Evolutionary conservation across 1,140 invertebrate species (phyloP), one percentile per base, ranked within the genome.

Genomic region (Dermatophagoides farinae): DNA sequence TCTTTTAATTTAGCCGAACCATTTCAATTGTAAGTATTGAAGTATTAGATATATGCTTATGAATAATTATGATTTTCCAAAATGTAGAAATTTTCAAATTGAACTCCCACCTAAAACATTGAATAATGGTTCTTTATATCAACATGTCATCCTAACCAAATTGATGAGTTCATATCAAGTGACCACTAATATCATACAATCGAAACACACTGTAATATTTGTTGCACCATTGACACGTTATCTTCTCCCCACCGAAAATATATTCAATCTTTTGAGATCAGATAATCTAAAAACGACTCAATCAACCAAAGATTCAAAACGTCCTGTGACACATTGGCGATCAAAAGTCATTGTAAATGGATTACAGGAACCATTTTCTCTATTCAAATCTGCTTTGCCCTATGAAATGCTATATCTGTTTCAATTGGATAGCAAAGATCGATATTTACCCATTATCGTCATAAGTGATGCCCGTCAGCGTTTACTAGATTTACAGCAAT

Each of bases 381-480:
- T 63, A 16, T 53, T 40, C n/a, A 39, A 31, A 22, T 20, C n/a
- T 6, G 58, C 38, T 39, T 18, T 63, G 22, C 61, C 62, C 1
- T 38, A 46, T 37, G 62, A 63, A 31, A 38, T 62, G 20, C 16
- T 57, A 18, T 39, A 53, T 40, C 52, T 44, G 16, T 20, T 64
- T 11, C 63, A 59, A 47, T 43, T 62, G 11, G 53, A 31, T 50
- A 14, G 14, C 41, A 61, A 50, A 4, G 51, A 18, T 22, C 44
- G 58, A 60, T 62, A 65, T 43, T 74, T 90, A 63, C 89, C 89
- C 23, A 81, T 92, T 63, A 68, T 90, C 0, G 80, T 82, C 64
- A 81, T 86, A 63, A 85, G 92, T 73, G 81, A 84, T 64, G 72
- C 92, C 1, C 84, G 83, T 70, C 83, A 81, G 43, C 76, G 86